Evolutionary conservation across 92 coral and sea anemone species (phyloP).

Genomic region (Muricea muricata): DNA sequence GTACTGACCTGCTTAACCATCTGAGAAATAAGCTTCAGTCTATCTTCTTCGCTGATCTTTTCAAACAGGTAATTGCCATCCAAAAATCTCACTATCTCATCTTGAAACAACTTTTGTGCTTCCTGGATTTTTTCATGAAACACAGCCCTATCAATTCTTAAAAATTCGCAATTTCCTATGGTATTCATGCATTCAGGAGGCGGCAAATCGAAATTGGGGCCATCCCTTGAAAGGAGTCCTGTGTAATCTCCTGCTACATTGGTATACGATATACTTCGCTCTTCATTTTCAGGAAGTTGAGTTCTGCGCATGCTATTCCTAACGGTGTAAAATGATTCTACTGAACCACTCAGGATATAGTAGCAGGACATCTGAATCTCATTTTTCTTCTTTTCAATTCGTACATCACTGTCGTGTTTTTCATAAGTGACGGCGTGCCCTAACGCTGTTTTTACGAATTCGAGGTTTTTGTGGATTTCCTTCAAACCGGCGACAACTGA

Average conservation of each 20-base stretch:
- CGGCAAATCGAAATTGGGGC: slow-evolving; percentile 82
- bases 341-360: slow-evolving; percentile 88
- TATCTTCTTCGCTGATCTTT: slow-evolving; percentile 74
- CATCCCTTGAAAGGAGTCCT: slow-evolving; percentile 89
- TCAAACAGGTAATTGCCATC: slow-evolving; percentile 60
- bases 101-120: slow-evolving; percentile 79
- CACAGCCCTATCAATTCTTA: slow-evolving; percentile 79
- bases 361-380: slow-evolving; percentile 84
- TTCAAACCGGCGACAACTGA: slow-evolving; percentile 87
- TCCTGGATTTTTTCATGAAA: slow-evolving; percentile 79
- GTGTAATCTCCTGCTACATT: slow-evolving; percentile 96
- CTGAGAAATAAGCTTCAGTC: slow-evolving; percentile 66
- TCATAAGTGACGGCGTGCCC: slow-evolving; percentile 82
- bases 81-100: slow-evolving; percentile 78
- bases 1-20: slow-evolving; percentile 88
- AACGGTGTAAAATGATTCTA: slow-evolving; percentile 80
- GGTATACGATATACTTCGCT: slow-evolving; percentile 77
- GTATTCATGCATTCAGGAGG: slow-evolving; percentile 86
- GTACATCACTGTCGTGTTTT: slow-evolving; percentile 69
- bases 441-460: slow-evolving; percentile 84
- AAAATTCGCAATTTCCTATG: slow-evolving; percentile 77
- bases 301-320: slow-evolving; percentile 60
- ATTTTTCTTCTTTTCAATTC: slow-evolving; percentile 63
- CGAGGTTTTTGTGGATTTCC: slow-evolving; percentile 85
- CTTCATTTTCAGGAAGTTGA: slow-evolving; percentile 1